A percentile compares a stretch with the other conserved stretches of the same genome.
Evolutionary conservation across 2,888 invertebrate species (phyloP).

Genomic region (Fragum sueziense): DNA sequence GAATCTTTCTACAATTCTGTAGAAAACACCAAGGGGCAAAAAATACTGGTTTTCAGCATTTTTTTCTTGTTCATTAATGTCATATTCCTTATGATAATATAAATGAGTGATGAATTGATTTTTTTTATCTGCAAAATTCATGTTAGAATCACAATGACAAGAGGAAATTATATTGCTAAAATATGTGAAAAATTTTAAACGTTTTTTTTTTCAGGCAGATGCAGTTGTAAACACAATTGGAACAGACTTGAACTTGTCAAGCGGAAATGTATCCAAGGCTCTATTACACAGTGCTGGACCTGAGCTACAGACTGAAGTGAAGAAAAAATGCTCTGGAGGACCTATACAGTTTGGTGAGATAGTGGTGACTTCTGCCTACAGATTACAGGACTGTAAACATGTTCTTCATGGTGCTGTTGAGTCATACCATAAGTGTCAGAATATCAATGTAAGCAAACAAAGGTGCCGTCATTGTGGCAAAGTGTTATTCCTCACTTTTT

Average conservation of each 20-base stretch:
- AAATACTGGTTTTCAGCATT: too few species aligned
- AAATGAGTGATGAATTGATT: too few species aligned
- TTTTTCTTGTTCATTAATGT: too few species aligned
- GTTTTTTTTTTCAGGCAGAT: constrained; percentile 57
- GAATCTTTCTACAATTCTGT: too few species aligned
- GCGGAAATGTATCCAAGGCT: constrained; percentile 60
- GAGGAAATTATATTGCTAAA: too few species aligned
- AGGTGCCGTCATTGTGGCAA: too few species aligned
- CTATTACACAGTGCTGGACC: constrained; percentile 61
- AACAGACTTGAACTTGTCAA: constrained; percentile 48
- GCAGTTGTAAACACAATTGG: constrained; percentile 65
- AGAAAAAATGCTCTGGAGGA: constrained; percentile 15
- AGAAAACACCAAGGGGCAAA: too few species aligned
- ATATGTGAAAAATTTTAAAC: too few species aligned
- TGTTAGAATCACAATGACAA: too few species aligned
- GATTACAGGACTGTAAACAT: constrained; percentile 23
- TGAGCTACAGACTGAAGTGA: constrained; percentile 54
- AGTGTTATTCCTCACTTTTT: too few species aligned
- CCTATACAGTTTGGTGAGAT: constrained; percentile 16
- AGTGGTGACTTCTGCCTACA: constrained; percentile 26
- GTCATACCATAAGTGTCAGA: neutral
- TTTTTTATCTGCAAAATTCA: too few species aligned
- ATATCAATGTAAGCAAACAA: neutral
- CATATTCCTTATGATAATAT: too few species aligned
- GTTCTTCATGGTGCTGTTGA: constrained; percentile 40